Percentiles rank a stretch among this genome's conserved stretches.
Evolutionary conservation across 2,797 vertebrate genomes (phyloP).

Genomic region (Apogon talboti): DNA sequence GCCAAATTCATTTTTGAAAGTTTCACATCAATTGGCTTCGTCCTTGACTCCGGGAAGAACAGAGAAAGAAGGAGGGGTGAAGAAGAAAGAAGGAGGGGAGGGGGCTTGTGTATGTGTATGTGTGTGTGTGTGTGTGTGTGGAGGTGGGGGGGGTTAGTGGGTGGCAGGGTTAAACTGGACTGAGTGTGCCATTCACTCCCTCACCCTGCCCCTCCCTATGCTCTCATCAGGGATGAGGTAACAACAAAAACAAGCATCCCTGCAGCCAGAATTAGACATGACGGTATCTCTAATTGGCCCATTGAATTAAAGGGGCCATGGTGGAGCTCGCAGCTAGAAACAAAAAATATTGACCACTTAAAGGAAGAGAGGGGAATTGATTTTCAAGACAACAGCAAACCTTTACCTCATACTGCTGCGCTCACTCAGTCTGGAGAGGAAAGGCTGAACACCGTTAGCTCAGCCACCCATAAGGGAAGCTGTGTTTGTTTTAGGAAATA

Average conservation of each 20-base stretch:
- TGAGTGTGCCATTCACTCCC: constrained; percentile 49
- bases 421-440: constrained; percentile 73
- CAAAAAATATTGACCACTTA: constrained; percentile 98
- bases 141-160: constrained; percentile 18
- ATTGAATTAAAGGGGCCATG: constrained; percentile 92
- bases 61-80: constrained; percentile 57
- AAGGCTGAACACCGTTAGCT: constrained; percentile 42
- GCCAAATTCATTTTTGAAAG: constrained; percentile 97
- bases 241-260: constrained; percentile 89
- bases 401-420: constrained; percentile 86
- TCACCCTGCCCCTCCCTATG: constrained; percentile 34
- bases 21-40: constrained; percentile 94
- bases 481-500: constrained; percentile 1
- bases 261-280: constrained; percentile 90
- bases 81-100: constrained; percentile 44
- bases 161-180: constrained; percentile 65
- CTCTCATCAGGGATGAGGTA: constrained; percentile 87
- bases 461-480: constrained; percentile 18
- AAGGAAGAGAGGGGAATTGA: constrained; percentile 91
- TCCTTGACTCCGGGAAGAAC: constrained; percentile 93
- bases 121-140: too few relatives aligned
- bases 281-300: constrained; percentile 95
- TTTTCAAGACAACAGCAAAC: constrained; percentile 86
- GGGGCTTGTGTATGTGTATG: not conserved
- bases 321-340: constrained; percentile 84